A percentile compares a stretch with the other conserved stretches of the same genome.
These are phyloP conservation scores for Ellobium chinense DNA, from an alignment of 2,888 invertebrate species.

Conservation along the genomic window DNA sequence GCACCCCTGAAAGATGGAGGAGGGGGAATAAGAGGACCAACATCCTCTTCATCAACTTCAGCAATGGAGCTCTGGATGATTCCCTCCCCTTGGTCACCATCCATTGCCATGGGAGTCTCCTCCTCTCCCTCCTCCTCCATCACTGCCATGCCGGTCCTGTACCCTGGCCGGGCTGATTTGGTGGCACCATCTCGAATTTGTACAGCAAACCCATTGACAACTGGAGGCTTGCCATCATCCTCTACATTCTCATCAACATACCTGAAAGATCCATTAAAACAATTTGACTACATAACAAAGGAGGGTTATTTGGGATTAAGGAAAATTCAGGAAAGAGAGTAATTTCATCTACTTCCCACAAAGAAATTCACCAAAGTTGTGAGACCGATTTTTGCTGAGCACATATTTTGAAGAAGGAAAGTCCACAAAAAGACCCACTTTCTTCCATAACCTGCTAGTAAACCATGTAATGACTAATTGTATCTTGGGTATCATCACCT, in stretches of 20 bases:
- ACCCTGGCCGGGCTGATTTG: slow-evolving; percentile 55
- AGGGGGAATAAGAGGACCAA: slow-evolving; percentile 68
- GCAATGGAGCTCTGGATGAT: slow-evolving; percentile 35
- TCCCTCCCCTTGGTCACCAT: slow-evolving; percentile 16
- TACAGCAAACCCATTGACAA: slow-evolving; percentile 65
- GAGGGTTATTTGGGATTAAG: too few species aligned
- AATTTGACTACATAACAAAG: too few species aligned
- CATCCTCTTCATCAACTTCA: slow-evolving; percentile 59
- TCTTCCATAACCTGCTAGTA: too few species aligned
- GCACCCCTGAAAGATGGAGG: slow-evolving; percentile 69
- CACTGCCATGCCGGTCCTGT: slow-evolving; percentile 52
- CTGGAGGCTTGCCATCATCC: slow-evolving; percentile 56
- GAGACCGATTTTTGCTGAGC: too few species aligned
- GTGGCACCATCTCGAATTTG: slow-evolving; percentile 61
- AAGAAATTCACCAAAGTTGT: too few species aligned
- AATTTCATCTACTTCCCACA: too few species aligned
- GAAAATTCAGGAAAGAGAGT: too few species aligned
- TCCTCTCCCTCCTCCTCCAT: slow-evolving; percentile 58
- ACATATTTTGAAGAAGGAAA: too few species aligned
- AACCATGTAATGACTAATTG: too few species aligned
- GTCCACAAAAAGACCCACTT: too few species aligned
- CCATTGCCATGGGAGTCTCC: not conserved
- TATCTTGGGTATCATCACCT: too few species aligned
- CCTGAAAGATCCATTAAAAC: slow-evolving; percentile 50
- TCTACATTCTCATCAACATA: slow-evolving; percentile 60